These are phyloP conservation scores for Cryptotis parvus DNA, from an alignment of 2,113 vertebrate genomes.

Conservation along the genomic window DNA sequence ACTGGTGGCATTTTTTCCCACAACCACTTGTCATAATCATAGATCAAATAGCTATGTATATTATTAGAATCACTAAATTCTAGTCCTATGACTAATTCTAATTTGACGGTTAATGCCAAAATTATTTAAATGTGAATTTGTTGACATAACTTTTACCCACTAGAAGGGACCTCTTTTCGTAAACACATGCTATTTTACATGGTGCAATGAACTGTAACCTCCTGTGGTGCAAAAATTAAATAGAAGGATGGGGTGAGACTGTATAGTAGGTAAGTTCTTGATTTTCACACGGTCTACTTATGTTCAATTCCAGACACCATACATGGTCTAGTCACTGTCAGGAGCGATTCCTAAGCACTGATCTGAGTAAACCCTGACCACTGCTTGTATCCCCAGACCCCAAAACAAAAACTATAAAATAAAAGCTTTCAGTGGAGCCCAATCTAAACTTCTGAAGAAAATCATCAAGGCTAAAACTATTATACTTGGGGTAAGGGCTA, in stretches of 20 bases:
- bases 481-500: accelerated
- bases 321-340: too few species aligned
- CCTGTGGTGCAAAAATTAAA: conserved; percentile 38
- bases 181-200: neutral
- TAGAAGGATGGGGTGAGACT: neutral
- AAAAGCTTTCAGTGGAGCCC: conserved; percentile 29
- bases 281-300: too few species aligned
- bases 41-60: neutral
- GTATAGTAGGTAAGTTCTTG: too few species aligned
- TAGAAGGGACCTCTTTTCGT: neutral
- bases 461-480: neutral
- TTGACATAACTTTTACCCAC: conserved; percentile 40
- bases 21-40: neutral
- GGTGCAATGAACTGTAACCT: neutral
- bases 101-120: neutral
- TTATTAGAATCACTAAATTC: conserved; percentile 28
- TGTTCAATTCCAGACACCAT: too few species aligned
- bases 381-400: neutral
- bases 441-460: conserved; percentile 45
- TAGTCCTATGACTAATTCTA: neutral
- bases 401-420: too few species aligned
- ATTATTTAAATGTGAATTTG: neutral
- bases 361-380: neutral
- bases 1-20: neutral
- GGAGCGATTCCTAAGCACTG: too few species aligned